phyloP scores from a whole-genome alignment of 2,113 vertebrate species.

The Sinocyclocheilus anophthalmus region DNA sequence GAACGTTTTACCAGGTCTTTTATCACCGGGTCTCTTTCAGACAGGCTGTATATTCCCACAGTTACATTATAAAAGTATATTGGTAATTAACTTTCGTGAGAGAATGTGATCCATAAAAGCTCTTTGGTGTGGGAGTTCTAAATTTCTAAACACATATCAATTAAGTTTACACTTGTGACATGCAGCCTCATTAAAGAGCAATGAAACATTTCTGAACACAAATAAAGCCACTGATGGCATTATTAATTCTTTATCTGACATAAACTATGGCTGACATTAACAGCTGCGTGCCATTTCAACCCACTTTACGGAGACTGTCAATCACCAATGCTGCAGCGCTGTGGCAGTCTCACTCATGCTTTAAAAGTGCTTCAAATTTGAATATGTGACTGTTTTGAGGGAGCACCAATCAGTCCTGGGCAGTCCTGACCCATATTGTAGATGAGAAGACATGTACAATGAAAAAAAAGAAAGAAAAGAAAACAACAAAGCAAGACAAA shows the following conservation, averaged over 20 bases:
- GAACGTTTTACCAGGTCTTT: conserved; percentile 36
- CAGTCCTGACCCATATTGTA: no score
- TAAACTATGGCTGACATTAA: conserved; percentile 40
- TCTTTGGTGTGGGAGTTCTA: conserved; percentile 40
- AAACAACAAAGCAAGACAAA: not conserved
- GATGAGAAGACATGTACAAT: no score
- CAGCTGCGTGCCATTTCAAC: conserved; percentile 35
- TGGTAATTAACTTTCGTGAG: conserved; percentile 41
- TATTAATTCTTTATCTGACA: conserved; percentile 55
- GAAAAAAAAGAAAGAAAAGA: not conserved
- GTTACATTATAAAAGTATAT: conserved; percentile 33
- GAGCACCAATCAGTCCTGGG: not conserved
- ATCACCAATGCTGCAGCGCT: not conserved
- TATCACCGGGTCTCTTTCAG: conserved; percentile 26
- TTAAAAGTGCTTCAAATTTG: not conserved
- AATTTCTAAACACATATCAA: conserved; percentile 51
- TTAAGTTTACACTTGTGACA: conserved; percentile 50
- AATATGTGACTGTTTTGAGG: not conserved
- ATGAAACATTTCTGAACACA: conserved; percentile 31
- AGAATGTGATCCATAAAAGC: conserved; percentile 46
- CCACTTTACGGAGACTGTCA: conserved; percentile 36
- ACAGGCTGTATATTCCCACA: conserved; percentile 24
- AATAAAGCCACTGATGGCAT: conserved; percentile 32
- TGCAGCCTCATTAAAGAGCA: conserved; percentile 44
- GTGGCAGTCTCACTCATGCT: not conserved